A percentile compares a stretch with the other conserved stretches of the same genome.
Conservation (phyloP, 2,797 vertebrate genomes). For the Xenentodon cancila region DNA sequence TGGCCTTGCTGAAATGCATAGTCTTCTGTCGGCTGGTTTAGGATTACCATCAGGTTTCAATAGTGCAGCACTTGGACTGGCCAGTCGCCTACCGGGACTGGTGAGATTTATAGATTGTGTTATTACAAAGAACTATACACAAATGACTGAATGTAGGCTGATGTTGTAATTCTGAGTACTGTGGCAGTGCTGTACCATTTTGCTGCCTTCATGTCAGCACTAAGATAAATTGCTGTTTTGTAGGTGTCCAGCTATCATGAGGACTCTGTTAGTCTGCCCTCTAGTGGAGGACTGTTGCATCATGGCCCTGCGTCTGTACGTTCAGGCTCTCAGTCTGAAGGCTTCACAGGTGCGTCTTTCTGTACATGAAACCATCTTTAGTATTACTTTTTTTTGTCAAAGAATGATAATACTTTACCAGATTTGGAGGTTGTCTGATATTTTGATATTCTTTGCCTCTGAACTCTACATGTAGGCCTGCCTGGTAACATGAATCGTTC, state of each 20-base stretch:
- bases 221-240: constrained; percentile 18
- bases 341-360: constrained; percentile 72
- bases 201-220: neutral
- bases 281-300: constrained; percentile 84
- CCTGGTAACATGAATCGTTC: constrained; percentile 77
- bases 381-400: neutral
- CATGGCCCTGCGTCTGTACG: constrained; percentile 82
- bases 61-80: constrained; percentile 80
- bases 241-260: constrained; percentile 85
- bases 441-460: constrained; percentile 17
- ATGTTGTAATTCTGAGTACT: neutral
- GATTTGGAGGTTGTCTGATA: neutral
- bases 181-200: neutral
- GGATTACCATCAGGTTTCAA: constrained; percentile 85
- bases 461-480: constrained; percentile 70
- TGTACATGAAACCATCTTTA: neutral
- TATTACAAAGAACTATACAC: neutral
- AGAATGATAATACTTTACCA: neutral
- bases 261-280: constrained; percentile 82
- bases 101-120: constrained; percentile 71
- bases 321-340: constrained; percentile 74
- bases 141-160: neutral
- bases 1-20: constrained; percentile 86
- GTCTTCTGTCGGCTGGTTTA: constrained; percentile 80
- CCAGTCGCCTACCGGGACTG: constrained; percentile 84